These are phyloP conservation scores for Gadus chalcogrammus DNA, from an alignment of 2,113 vertebrate species.

Conservation along the genomic window DNA sequence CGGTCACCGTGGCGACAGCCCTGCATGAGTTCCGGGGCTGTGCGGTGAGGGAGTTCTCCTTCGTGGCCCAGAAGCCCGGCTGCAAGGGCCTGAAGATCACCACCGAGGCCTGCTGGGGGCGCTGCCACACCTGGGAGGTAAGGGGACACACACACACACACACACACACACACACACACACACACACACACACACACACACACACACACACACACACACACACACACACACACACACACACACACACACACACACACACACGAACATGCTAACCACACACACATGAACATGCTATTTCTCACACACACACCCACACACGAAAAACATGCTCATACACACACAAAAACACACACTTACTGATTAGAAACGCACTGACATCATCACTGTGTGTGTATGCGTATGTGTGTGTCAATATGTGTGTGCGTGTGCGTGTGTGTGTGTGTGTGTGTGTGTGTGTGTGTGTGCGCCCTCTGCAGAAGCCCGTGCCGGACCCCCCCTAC, in stretches of 20 bases:
- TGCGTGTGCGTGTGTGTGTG: not conserved
- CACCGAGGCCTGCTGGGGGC: slow-evolving; percentile 75
- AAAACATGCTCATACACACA: not conserved
- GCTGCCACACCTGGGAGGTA: slow-evolving; percentile 79
- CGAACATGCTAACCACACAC: too few relatives aligned
- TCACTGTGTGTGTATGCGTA: not conserved
- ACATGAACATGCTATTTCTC: too few relatives aligned
- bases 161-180: not conserved
- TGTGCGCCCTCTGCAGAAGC: slow-evolving; percentile 50
- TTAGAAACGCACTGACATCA: too few relatives aligned
- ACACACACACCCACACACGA: too few relatives aligned
- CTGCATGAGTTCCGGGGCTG: slow-evolving; percentile 70
- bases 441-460: not conserved
- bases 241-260: not conserved
- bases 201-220: not conserved
- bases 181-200: slow-evolving; percentile 1
- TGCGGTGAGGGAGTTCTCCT: slow-evolving; percentile 71
- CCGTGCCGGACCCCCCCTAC: slow-evolving; percentile 63
- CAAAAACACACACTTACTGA: not conserved
- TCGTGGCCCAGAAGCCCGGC: slow-evolving; percentile 71
- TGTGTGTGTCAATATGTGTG: not conserved
- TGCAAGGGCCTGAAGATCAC: slow-evolving; percentile 62
- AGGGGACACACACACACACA: not conserved
- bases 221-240: too few relatives aligned
- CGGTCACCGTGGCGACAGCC: slow-evolving; percentile 34